Evolutionary conservation across 2,888 invertebrate species (phyloP).

Genomic region (Cheilosia variabilis): DNA sequence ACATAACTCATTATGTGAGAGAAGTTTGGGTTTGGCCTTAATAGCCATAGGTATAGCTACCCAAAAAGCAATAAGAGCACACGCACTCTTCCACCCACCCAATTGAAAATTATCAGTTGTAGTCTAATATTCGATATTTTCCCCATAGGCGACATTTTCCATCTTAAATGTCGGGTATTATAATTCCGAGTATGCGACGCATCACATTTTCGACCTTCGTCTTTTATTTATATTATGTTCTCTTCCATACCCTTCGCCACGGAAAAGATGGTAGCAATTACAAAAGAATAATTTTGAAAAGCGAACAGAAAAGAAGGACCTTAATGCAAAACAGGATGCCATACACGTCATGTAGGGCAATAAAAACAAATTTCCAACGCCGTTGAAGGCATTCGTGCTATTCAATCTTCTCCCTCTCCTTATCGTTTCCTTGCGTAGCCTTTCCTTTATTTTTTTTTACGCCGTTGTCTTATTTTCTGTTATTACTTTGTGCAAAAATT

Average conservation of each 20-base stretch:
- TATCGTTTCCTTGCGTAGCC: conserved; percentile 9
- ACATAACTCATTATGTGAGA: neutral
- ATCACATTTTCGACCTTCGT: conserved; percentile 47
- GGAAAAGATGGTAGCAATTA: conserved; percentile 46
- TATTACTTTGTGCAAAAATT: conserved; percentile 52
- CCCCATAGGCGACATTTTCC: conserved; percentile 3
- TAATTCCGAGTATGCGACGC: conserved; percentile 36
- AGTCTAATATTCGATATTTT: conserved; percentile 42
- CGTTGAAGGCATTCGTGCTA: conserved; percentile 63
- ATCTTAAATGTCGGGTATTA: conserved; percentile 42
- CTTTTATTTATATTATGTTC: conserved; percentile 56
- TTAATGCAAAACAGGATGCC: conserved; percentile 62
- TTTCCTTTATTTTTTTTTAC: conserved; percentile 18
- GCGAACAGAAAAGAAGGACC: conserved; percentile 22
- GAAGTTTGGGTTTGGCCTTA: neutral
- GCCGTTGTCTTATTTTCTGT: neutral
- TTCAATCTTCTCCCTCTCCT: conserved; percentile 43
- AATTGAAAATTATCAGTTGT: conserved; percentile 8
- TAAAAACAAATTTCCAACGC: conserved; percentile 73
- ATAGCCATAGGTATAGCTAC: neutral
- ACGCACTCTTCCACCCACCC: conserved; percentile 13
- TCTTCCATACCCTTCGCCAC: neutral
- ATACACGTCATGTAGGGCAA: conserved; percentile 65
- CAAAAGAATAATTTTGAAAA: conserved; percentile 66
- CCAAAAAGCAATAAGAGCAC: conserved; percentile 6